phyloP scores from a whole-genome alignment of 2,888 invertebrate genomes.

The Craniophora ligustri region DNA sequence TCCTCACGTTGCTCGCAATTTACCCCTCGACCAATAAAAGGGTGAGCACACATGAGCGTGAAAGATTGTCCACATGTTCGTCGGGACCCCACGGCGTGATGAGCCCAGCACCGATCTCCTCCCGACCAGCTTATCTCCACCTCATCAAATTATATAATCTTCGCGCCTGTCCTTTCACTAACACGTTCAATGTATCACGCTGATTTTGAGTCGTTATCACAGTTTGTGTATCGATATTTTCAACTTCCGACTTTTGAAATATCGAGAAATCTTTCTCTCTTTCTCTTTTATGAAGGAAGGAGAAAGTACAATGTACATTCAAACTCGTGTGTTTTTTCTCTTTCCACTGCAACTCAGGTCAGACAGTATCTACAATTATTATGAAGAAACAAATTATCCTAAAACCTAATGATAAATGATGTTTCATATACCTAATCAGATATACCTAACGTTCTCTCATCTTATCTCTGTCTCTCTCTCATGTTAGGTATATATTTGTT shows the following conservation, averaged over 20 bases:
- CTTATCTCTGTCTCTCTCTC: too few relatives aligned
- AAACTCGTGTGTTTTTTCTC: too few relatives aligned
- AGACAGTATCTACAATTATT: too few relatives aligned
- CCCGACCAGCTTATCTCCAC: slow-evolving; percentile 76
- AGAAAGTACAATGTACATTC: too few relatives aligned
- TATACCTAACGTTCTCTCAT: too few relatives aligned
- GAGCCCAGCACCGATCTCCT: slow-evolving; percentile 60
- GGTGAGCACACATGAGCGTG: slow-evolving; percentile 88
- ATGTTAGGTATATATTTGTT: background rate
- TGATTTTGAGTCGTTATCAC: slow-evolving; percentile 33
- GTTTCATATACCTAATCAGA: too few relatives aligned
- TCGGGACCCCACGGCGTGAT: slow-evolving; percentile 70
- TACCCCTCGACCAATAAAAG: slow-evolving; percentile 81
- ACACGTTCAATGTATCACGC: slow-evolving; percentile 77
- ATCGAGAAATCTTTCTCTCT: background rate
- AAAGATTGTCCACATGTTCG: slow-evolving; percentile 89
- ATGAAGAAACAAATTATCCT: too few relatives aligned
- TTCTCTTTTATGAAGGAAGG: too few relatives aligned
- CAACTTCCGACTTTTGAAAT: background rate
- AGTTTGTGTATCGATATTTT: slow-evolving; percentile 13
- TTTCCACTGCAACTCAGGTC: too few relatives aligned
- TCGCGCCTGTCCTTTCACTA: slow-evolving; percentile 78
- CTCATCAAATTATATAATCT: slow-evolving; percentile 78
- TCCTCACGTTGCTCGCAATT: slow-evolving; percentile 67
- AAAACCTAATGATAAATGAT: too few relatives aligned